Conservation (phyloP, 2,113 vertebrate species). For the Nerophis ophidion region DNA sequence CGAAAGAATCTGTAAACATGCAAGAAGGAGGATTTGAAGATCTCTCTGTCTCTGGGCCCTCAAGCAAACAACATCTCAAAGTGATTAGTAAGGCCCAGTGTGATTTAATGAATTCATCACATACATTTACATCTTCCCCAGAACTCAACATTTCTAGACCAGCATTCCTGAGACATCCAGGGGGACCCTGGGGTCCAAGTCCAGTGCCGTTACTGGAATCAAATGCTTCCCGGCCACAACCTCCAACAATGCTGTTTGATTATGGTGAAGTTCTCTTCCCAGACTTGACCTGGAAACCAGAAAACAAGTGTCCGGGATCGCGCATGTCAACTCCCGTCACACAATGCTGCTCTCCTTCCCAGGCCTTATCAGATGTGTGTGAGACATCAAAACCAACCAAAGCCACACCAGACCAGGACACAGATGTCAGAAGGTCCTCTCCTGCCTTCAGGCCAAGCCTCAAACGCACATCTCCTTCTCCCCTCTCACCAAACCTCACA, state of each 20-base stretch:
- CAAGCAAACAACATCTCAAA: neutral
- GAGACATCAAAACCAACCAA: neutral
- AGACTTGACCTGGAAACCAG: slow-evolving; percentile 20
- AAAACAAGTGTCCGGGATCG: neutral
- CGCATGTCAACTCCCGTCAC: neutral
- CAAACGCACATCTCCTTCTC: slow-evolving; percentile 27
- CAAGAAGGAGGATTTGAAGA: neutral
- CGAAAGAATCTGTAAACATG: neutral
- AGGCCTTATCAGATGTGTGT: slow-evolving; percentile 10
- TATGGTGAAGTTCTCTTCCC: slow-evolving; percentile 20
- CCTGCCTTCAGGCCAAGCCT: slow-evolving; percentile 31
- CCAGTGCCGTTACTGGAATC: neutral
- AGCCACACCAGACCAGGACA: neutral
- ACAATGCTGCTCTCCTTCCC: neutral
- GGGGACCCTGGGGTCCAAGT: neutral
- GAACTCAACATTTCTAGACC: neutral
- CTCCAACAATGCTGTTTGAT: slow-evolving; percentile 3
- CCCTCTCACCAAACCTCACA: neutral
- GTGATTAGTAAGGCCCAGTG: neutral
- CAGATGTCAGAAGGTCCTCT: neutral
- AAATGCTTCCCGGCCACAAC: neutral
- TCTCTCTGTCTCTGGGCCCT: neutral
- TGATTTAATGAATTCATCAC: neutral
- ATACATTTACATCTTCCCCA: neutral
- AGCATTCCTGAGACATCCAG: neutral